phyloP scores from a whole-genome alignment of 2,113 vertebrate genomes.

The Xiphophorus maculatus region DNA sequence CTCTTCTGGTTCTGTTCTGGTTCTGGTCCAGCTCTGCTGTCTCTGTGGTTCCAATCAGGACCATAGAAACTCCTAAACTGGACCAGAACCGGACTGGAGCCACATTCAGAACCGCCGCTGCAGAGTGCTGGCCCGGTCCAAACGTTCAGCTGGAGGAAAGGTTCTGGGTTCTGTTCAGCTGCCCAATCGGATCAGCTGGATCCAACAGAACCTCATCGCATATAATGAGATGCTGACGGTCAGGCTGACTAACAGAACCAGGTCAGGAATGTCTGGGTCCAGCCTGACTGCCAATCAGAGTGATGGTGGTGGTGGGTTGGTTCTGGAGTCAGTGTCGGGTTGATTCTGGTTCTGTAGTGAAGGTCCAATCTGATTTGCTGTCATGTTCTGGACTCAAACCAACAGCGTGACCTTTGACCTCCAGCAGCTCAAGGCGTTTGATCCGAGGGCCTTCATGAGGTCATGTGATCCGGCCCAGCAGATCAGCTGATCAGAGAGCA shows the following conservation, averaged over 20 bases:
- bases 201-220: background rate
- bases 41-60: conserved; percentile 13
- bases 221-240: background rate
- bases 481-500: no score
- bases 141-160: background rate
- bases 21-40: conserved; percentile 2
- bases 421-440: no score
- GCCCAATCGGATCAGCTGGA: background rate
- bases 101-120: background rate
- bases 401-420: no score
- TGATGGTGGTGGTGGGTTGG: no score
- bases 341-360: background rate
- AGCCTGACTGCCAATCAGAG: no score
- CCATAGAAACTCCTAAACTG: conserved; percentile 26
- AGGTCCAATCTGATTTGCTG: background rate
- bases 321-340: no score
- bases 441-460: no score
- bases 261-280: no score
- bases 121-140: background rate
- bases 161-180: background rate
- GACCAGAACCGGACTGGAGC: background rate
- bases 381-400: background rate
- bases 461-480: no score
- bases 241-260: no score
- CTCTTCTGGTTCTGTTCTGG: background rate